phyloP scores from a whole-genome alignment of 2,113 vertebrate species.

The Otis tarda region DNA sequence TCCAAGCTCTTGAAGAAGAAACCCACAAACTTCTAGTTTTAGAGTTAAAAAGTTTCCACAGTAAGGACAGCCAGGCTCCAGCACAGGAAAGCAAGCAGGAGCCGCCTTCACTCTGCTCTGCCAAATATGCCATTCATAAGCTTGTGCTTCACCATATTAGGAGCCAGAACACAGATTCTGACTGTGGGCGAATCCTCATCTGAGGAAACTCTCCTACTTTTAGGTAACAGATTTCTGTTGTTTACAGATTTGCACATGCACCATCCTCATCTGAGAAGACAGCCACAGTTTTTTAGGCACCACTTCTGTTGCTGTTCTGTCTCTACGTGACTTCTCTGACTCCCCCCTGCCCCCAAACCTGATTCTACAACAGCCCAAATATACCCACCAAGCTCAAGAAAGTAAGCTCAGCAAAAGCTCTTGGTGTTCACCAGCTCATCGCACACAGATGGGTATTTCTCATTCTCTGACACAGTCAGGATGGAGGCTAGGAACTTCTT shows the following conservation, averaged over 20 bases:
- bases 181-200: neutral
- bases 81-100: neutral
- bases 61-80: neutral
- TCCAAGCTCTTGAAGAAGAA: neutral
- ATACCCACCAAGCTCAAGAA: neutral
- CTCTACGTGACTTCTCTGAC: neutral
- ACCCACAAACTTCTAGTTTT: neutral
- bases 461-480: neutral
- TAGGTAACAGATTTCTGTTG: neutral
- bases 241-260: neutral
- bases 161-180: neutral
- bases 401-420: neutral
- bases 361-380: neutral
- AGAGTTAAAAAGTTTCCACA: neutral
- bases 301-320: neutral
- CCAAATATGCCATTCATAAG: neutral
- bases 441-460: neutral
- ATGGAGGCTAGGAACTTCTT: neutral
- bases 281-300: neutral
- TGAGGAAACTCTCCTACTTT: neutral
- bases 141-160: neutral
- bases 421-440: neutral
- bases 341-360: neutral
- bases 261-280: neutral
- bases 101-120: neutral